Evolutionary conservation across 2,888 invertebrate genomes (phyloP), one percentile per base, ranked within the genome.

Genomic region (Caenorhabditis becei): DNA sequence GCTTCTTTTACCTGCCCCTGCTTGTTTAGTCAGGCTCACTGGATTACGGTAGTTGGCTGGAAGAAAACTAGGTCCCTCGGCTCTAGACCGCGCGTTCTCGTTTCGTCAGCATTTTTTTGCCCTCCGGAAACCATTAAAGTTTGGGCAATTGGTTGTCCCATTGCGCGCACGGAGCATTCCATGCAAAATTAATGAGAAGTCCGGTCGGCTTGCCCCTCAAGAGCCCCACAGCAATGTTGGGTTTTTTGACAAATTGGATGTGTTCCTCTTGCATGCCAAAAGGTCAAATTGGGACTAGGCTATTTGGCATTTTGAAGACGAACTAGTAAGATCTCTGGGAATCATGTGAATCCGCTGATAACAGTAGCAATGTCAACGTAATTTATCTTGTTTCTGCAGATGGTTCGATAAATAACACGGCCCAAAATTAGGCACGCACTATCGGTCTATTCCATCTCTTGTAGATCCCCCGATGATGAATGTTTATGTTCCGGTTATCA

Each of bases 101-200:
- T 14, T 41, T 3, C 16, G 18, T 26, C 28, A 37, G 37, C 20
- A 10, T 18, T 67, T 70, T 69, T 61, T 70, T 59, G 49, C 37
- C 70, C 70, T 41, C 61, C 59, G 61, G 62, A 54, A 71, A 41
- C 71, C 18, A 54, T 71, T 54, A 47, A 56, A 72, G 54, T 72
- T 63, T 54, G 20, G 26, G 28, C 23, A 35, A 51, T 49, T 70
- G 41, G 24, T 37, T 61, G 16, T 2, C 5, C 37, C 10, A 35
- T 35, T 35, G 47, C 14, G 41, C 41, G 41, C 47, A 47, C 18
- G n/a, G 4, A 18, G 53, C 54, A 72, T 56, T 72, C 62, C 62
- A 72, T 72, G 54, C 71, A 72, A 72, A 63, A 56, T 72, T 63
- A 56, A 72, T 62, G 62, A 51, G 37, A 49, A 5, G 20, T 51